Evolutionary conservation across 2,113 vertebrate genomes (phyloP), one percentile per base, ranked within the genome.

Genomic region (Sus scrofa): DNA sequence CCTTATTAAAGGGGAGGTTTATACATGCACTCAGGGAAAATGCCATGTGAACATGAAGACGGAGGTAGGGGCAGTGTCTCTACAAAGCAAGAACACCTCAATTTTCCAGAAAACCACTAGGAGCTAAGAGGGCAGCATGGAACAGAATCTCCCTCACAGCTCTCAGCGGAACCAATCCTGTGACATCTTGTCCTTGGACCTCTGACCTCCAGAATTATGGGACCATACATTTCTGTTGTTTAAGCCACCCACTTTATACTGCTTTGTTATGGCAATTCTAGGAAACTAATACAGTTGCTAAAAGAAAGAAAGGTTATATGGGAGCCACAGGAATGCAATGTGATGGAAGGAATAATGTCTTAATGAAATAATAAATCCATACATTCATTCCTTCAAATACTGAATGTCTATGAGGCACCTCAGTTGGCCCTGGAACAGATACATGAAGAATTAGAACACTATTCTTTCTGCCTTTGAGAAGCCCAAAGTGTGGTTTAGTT

Each of bases 401-500:
- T 89, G 65, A 37, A 18, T 34, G 11, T 63, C 1, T 37, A 24
- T 7, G 39, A 79, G 19, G 3, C 7, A 60, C 0, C n/a, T 60
- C 7, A 0, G 15, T 75, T 75, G 52, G 9, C 37, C 63, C 56
- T 50, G 13, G 50, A 89, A 44, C 27, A 83, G 62, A n/a, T 63
- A 34, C 44, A 65, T 20, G 9, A 16, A 89, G 60, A 82, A 95
- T 67, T 73, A 65, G 65, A 91, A 56, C 86, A 60, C 52, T 9
- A 77, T 15, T 24, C 30, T 52, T 39, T 44, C 54, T 92, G 83
- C 70, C 39, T 90, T 95, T 93, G 83, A 86, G 50, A 88, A 94
- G 67, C 37, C 18, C 52, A 7, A 86, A 75, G 18, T 15, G 22
- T 78, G 34, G 11, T 70, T 37, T 18, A 13, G 6, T 87, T 1